Evolutionary conservation across 30 jellyfish, hydroid and myxozoan genomes (phyloP).

Genomic region (Rhopilema esculentum): DNA sequence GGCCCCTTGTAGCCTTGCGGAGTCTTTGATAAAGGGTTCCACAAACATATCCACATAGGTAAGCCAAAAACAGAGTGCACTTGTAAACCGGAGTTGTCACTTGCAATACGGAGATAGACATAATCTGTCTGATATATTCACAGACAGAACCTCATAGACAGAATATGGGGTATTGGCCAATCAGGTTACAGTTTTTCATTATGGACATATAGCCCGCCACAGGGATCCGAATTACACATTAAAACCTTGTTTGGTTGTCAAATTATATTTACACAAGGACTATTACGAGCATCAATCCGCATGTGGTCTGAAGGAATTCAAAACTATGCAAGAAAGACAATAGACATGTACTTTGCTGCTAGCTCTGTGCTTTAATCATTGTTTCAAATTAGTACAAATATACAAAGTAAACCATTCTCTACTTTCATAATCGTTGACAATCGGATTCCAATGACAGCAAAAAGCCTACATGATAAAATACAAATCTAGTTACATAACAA

Average conservation of each 20-base stretch:
- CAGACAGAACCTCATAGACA: no score
- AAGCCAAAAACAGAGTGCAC: no score
- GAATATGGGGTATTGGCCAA: no score
- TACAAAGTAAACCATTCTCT: background rate
- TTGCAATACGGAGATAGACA: no score
- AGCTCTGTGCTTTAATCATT: no score
- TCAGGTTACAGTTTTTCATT: no score
- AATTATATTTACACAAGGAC: no score
- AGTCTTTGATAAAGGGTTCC: slow-evolving; percentile 15
- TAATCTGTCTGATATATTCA: no score
- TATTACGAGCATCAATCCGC: background rate
- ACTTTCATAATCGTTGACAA: background rate
- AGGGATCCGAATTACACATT: no score
- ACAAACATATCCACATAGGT: slow-evolving; percentile 11
- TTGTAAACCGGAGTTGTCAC: no score
- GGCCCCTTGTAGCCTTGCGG: slow-evolving; percentile 17
- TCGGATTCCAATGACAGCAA: background rate
- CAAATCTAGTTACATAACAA: background rate
- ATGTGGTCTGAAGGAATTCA: background rate
- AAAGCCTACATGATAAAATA: background rate
- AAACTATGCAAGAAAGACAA: background rate
- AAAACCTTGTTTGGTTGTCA: no score
- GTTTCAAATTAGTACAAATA: background rate
- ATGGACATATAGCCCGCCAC: no score
- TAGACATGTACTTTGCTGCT: background rate